These are phyloP conservation scores for Lagopus leucura DNA, from an alignment of 2,113 vertebrate genomes.

Conservation along the genomic window DNA sequence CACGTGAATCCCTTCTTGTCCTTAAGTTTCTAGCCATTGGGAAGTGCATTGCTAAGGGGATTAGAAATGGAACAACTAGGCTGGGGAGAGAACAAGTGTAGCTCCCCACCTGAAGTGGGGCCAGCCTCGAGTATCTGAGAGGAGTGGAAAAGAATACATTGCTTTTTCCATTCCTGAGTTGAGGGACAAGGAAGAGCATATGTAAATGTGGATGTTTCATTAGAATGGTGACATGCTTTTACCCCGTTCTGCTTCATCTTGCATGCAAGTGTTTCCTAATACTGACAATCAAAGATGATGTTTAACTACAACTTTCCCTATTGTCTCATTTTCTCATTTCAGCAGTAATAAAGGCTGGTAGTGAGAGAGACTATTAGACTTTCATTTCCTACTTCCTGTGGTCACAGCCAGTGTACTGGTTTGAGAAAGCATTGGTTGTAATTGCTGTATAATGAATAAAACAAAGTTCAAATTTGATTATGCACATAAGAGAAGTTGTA, in stretches of 20 bases:
- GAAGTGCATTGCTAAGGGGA: background rate
- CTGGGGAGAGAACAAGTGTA: background rate
- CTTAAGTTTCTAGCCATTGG: background rate
- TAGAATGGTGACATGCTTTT: background rate
- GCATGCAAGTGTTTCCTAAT: background rate
- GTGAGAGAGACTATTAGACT: background rate
- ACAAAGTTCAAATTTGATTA: background rate
- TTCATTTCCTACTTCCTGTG: background rate
- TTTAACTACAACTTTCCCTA: background rate
- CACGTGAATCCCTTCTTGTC: background rate
- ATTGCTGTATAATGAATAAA: background rate
- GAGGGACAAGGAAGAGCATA: background rate
- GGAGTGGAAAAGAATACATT: background rate
- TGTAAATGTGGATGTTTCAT: background rate
- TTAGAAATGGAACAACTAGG: background rate
- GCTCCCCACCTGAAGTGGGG: background rate
- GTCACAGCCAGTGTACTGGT: background rate
- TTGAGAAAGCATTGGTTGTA: background rate
- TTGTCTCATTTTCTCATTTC: background rate
- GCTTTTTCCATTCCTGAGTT: background rate
- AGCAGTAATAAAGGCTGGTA: background rate
- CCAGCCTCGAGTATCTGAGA: background rate
- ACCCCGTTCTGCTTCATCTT: background rate
- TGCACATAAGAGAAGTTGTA: background rate
- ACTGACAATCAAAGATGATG: background rate